A percentile compares a stretch with the other conserved stretches of the same genome.
Evolutionary conservation across 2,888 invertebrate genomes (phyloP).

Genomic region (Exocentrus adspersus): DNA sequence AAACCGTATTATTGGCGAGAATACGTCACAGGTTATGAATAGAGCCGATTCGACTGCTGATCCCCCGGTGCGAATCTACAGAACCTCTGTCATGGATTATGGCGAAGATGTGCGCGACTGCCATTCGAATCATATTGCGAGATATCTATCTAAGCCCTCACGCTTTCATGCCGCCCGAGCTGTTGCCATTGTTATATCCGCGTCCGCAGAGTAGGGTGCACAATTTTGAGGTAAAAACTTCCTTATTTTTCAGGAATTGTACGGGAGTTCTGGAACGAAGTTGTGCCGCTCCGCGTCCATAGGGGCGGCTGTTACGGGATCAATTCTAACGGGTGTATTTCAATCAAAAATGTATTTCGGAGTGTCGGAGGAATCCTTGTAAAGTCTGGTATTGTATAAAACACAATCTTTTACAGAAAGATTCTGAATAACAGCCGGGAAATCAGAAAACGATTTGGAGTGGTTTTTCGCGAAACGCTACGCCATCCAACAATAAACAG

Average conservation of each 20-base stretch:
- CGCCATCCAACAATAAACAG: background rate
- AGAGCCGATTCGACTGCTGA: slow-evolving; percentile 48
- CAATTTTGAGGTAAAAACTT: slow-evolving; percentile 38
- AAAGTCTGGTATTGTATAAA: slow-evolving; percentile 54
- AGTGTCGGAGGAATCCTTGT: slow-evolving; percentile 54
- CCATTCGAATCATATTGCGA: slow-evolving; percentile 60
- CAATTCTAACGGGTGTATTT: slow-evolving; percentile 58
- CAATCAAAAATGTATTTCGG: slow-evolving; percentile 59
- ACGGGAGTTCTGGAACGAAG: background rate
- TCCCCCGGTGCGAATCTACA: slow-evolving; percentile 56
- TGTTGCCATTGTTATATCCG: slow-evolving; percentile 57
- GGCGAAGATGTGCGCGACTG: slow-evolving; percentile 55
- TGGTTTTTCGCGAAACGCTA: slow-evolving; percentile 13
- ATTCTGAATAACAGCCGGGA: slow-evolving; percentile 39
- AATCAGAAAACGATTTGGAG: slow-evolving; percentile 36
- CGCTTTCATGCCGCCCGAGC: slow-evolving; percentile 56
- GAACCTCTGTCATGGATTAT: slow-evolving; percentile 58
- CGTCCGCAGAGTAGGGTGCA: slow-evolving; percentile 46
- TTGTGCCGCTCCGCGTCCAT: slow-evolving; percentile 36
- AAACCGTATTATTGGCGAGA: slow-evolving; percentile 32
- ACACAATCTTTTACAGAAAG: slow-evolving; percentile 54
- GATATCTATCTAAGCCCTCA: slow-evolving; percentile 59
- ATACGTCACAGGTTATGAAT: slow-evolving; percentile 54
- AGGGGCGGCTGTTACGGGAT: slow-evolving; percentile 46
- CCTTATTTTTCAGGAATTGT: background rate